Evolutionary conservation across 2,888 invertebrate species (phyloP), one percentile per base, ranked within the genome.

Genomic region (Cenopis cana): DNA sequence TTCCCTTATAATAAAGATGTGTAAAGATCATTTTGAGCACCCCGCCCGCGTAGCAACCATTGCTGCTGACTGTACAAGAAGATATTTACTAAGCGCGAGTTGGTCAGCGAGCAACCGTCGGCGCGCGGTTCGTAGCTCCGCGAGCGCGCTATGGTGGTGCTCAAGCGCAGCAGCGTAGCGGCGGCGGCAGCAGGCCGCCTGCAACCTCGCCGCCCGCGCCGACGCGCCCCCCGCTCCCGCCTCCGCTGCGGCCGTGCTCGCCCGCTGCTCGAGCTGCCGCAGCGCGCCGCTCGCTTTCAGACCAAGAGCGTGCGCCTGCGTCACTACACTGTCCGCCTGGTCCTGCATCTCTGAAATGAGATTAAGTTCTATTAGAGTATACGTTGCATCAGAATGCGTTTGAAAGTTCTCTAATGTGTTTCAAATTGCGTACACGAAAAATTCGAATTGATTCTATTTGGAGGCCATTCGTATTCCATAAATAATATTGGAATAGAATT

Each of bases 271-370:
- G 75, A 94, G 83, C 83, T 88, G 94, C 76, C 94, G 93, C 80
- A 95, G 88, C 78, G 94, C 94, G 64, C 88, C 93, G 80, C 94
- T 90, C 74, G 94, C 86, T 81, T 93, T 91, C 73, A 91, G 85
- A 9, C 94, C 94, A 2, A 91, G 86, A 65, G 89, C 93, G 78
- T 94, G 91, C 73, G 94, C 93, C 55, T 90, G 89, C 75, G 93
- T 92, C 77, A 94, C 94, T 75, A 94, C 89, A 38, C 87, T 87
- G 75, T 96, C 95, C 83, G 95, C 83, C 83, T 95, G 95, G 74
- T 94, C 92, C 85, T 95, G 95, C 80, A 95, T 86, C 68, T 93
- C 95, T 95, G 85, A 66, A 72, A 65, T 8, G 9, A 46, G 9
- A 52, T 9, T 9, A 46, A 2, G 14, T 41, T 12, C 14, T 6